Percentiles rank a stretch among this genome's conserved stretches.
These are phyloP conservation scores for Rhinolophus ferrumequinum DNA, from an alignment of 2,113 vertebrate genomes.

Conservation along the genomic window DNA sequence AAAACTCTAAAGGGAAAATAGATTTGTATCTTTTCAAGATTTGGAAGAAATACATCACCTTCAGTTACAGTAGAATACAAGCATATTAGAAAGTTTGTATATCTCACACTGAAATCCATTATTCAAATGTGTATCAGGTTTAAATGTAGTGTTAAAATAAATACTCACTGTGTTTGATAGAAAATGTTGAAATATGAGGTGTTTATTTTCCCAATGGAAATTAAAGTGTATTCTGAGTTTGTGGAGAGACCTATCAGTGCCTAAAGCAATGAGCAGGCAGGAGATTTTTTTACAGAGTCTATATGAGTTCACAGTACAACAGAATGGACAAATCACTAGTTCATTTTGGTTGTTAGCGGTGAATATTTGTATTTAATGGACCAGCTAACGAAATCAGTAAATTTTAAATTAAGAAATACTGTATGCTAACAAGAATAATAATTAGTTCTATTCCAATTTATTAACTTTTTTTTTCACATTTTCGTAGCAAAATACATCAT, in stretches of 20 bases:
- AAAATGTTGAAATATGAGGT: constrained; percentile 34
- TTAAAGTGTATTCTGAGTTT: not conserved
- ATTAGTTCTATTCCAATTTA: constrained; percentile 17
- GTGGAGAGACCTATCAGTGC: not conserved
- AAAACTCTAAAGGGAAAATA: not conserved
- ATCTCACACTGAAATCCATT: not conserved
- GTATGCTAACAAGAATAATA: not conserved
- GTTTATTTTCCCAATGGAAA: not conserved
- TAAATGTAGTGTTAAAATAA: constrained; percentile 33
- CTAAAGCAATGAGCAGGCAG: not conserved
- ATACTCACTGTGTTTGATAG: not conserved
- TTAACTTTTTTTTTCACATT: constrained; percentile 32
- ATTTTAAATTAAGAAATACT: constrained; percentile 60
- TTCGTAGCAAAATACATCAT: not conserved
- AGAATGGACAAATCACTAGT: constrained; percentile 41
- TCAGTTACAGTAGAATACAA: not conserved
- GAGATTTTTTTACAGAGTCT: not conserved
- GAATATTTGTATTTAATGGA: constrained; percentile 61
- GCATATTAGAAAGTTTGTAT: not conserved
- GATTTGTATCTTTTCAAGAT: not conserved
- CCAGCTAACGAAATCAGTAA: constrained; percentile 15
- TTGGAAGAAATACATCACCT: not conserved
- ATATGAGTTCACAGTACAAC: not conserved
- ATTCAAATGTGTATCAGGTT: not conserved
- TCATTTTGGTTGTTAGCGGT: constrained; percentile 43